Evolutionary conservation across 2,888 invertebrate genomes (phyloP).

Genomic region (Eudasyphora cyanicolor): DNA sequence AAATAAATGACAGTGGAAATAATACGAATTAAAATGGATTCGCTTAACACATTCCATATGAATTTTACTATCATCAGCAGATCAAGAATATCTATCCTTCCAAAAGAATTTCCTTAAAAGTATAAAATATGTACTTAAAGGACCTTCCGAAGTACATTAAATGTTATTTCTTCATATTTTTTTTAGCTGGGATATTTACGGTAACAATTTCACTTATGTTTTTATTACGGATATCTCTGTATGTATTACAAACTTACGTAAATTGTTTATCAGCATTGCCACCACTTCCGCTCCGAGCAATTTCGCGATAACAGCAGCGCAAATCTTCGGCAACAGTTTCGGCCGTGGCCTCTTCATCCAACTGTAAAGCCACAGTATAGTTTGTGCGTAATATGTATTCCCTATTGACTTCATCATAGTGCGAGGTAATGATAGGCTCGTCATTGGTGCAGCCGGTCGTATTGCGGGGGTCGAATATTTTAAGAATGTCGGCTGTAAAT

Average conservation of each 20-base stretch:
- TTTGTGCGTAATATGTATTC: constrained; percentile 71
- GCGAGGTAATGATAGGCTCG: constrained; percentile 71
- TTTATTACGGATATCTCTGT: no score
- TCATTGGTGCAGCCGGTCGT: constrained; percentile 80
- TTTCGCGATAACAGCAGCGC: constrained; percentile 75
- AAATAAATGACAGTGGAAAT: neutral
- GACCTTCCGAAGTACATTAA: no score
- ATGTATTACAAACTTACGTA: constrained; percentile 68
- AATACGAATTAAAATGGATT: no score
- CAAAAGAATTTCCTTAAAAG: no score
- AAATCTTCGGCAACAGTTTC: constrained; percentile 60
- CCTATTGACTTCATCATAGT: constrained; percentile 67
- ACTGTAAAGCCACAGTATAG: constrained; percentile 53
- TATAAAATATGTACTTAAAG: no score
- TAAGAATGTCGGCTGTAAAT: constrained; percentile 80
- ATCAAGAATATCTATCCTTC: no score
- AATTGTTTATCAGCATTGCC: constrained; percentile 70
- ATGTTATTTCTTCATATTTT: no score
- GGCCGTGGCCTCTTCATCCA: constrained; percentile 26
- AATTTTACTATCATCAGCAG: no score
- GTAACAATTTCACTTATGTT: no score
- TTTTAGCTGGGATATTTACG: no score
- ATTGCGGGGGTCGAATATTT: constrained; percentile 79
- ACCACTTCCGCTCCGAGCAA: constrained; percentile 72
- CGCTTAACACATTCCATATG: no score